phyloP scores from a whole-genome alignment of 2,888 invertebrate genomes.

The Zygaena filipendulae region DNA sequence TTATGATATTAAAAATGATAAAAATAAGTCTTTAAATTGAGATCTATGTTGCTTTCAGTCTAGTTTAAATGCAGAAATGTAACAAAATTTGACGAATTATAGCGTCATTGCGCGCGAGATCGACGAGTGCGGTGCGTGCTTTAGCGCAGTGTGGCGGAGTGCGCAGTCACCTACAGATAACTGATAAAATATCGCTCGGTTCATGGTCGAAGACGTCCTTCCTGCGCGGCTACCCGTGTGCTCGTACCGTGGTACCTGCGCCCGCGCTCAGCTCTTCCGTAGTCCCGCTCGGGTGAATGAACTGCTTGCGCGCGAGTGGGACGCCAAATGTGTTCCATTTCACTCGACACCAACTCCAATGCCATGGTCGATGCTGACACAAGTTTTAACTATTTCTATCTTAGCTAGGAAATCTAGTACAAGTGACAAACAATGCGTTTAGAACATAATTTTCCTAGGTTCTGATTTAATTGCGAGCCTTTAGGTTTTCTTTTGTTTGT shows the following conservation, averaged over 20 bases:
- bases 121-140: conserved; percentile 22
- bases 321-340: conserved; percentile 24
- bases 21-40: conserved; percentile 63
- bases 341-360: conserved; percentile 49
- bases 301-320: conserved; percentile 51
- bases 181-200: conserved; percentile 60
- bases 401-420: conserved; percentile 47
- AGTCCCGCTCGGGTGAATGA: conserved; percentile 56
- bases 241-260: conserved; percentile 46
- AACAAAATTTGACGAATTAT: conserved; percentile 35
- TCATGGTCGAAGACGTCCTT: conserved; percentile 63
- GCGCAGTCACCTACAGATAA: conserved; percentile 58
- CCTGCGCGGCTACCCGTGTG: conserved; percentile 43
- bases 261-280: conserved; percentile 55
- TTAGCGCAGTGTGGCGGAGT: conserved; percentile 31
- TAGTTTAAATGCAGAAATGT: conserved; percentile 49
- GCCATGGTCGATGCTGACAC: conserved; percentile 45
- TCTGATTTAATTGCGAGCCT: neutral
- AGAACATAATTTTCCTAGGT: too few species aligned
- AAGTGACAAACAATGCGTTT: conserved; percentile 26
- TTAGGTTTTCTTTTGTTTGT: too few species aligned
- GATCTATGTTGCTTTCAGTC: conserved; percentile 67
- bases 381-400: conserved; percentile 43
- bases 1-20: conserved; percentile 38
- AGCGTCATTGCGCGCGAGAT: conserved; percentile 42